These are phyloP conservation scores for Dyspetes luteomarginatus DNA, from an alignment of 2,888 invertebrate genomes.

Conservation along the genomic window DNA sequence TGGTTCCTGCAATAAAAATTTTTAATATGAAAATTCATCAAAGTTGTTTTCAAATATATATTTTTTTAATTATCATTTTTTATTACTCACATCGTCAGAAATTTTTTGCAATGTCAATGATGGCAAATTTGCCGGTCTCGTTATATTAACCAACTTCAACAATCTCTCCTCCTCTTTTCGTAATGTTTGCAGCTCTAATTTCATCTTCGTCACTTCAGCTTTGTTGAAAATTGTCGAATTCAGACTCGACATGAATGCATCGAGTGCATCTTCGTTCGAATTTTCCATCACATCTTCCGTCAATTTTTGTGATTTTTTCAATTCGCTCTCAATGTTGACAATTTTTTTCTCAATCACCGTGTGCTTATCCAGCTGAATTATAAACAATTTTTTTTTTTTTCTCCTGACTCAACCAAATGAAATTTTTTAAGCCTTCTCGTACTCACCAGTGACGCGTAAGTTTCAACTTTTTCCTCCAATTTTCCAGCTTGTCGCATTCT, in stretches of 20 bases:
- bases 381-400: neutral
- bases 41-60: conserved; percentile 19
- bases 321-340: conserved; percentile 85
- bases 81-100: conserved; percentile 44
- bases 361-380: conserved; percentile 86
- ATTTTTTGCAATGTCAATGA: conserved; percentile 80
- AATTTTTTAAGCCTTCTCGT: no score
- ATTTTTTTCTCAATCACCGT: conserved; percentile 84
- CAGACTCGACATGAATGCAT: conserved; percentile 92
- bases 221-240: conserved; percentile 84
- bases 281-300: conserved; percentile 77
- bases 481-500: conserved; percentile 88
- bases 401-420: no score
- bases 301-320: conserved; percentile 83
- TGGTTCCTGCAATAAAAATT: conserved; percentile 60
- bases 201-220: conserved; percentile 87
- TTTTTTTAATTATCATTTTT: conserved; percentile 21
- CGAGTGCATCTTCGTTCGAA: conserved; percentile 90
- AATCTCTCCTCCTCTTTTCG: conserved; percentile 88
- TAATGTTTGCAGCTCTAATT: conserved; percentile 88
- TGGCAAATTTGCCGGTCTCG: conserved; percentile 88
- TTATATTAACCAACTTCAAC: conserved; percentile 89
- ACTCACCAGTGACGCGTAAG: conserved; percentile 88
- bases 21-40: conserved; percentile 50
- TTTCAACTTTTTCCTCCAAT: conserved; percentile 86